Conservation (phyloP, 2,888 invertebrate genomes). For the Argyresthia albistria region DNA sequence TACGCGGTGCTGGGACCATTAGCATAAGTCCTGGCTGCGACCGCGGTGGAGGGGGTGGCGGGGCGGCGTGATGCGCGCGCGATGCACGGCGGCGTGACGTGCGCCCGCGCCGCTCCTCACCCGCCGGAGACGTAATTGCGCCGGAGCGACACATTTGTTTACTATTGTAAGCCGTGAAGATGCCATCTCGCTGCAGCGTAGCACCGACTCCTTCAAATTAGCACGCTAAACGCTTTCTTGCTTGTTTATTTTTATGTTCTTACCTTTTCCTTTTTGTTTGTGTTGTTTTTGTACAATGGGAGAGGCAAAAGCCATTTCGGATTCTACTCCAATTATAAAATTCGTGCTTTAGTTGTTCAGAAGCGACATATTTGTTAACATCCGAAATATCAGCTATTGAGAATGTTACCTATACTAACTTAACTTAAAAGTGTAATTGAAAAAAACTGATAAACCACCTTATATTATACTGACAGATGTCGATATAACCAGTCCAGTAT, state of each 20-base stretch:
- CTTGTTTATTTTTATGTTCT: conserved; percentile 8
- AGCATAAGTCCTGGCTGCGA: conserved; percentile 61
- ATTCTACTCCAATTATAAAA: too few species aligned
- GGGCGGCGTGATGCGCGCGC: conserved; percentile 13
- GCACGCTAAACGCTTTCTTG: conserved; percentile 34
- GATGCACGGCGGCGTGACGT: background rate
- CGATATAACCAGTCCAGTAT: background rate
- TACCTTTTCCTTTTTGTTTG: background rate
- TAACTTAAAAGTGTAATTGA: too few species aligned
- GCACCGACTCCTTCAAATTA: conserved; percentile 58
- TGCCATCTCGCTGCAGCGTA: conserved; percentile 57
- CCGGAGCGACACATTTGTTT: conserved; percentile 66
- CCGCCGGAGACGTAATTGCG: conserved; percentile 45
- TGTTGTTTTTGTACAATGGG: too few species aligned
- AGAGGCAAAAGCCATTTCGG: too few species aligned
- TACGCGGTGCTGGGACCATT: conserved; percentile 64
- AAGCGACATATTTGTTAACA: too few species aligned
- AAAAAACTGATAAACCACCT: too few species aligned
- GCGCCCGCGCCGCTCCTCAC: conserved; percentile 13
- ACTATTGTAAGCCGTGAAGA: conserved; percentile 69
- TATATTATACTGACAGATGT: too few species aligned
- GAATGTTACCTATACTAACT: too few species aligned
- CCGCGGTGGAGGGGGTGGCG: background rate
- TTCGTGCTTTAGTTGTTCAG: background rate
- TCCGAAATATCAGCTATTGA: too few species aligned